These are phyloP conservation scores for Chiloscyllium plagiosum DNA, from an alignment of 2,113 vertebrate species.

Conservation along the genomic window DNA sequence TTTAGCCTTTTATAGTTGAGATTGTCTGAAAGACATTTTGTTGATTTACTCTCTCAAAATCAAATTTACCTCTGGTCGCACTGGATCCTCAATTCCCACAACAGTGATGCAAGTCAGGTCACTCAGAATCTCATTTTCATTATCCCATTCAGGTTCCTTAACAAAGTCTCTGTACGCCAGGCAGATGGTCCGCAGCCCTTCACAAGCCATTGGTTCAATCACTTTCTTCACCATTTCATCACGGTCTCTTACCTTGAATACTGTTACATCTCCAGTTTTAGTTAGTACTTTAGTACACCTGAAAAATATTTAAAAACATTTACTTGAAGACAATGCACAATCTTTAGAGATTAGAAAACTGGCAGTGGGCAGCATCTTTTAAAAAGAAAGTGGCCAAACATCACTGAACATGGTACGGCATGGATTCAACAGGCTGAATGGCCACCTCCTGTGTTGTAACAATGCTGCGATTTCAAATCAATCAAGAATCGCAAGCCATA, in stretches of 20 bases:
- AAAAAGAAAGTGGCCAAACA: neutral
- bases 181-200: slow-evolving; percentile 88
- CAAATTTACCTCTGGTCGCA: slow-evolving; percentile 77
- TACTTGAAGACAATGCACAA: neutral
- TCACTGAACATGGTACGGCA: neutral
- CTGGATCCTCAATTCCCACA: slow-evolving; percentile 93
- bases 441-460: neutral
- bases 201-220: slow-evolving; percentile 93
- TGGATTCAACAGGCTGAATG: neutral
- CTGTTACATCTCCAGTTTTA: slow-evolving; percentile 59
- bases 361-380: neutral
- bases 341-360: neutral
- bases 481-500: neutral
- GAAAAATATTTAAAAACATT: slow-evolving; percentile 3
- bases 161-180: slow-evolving; percentile 83
- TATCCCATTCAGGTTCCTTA: slow-evolving; percentile 72
- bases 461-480: neutral
- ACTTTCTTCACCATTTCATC: slow-evolving; percentile 86
- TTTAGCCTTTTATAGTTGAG: neutral
- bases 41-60: neutral
- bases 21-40: neutral
- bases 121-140: slow-evolving; percentile 73
- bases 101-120: slow-evolving; percentile 82
- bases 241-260: slow-evolving; percentile 79
- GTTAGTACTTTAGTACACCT: slow-evolving; percentile 85